Base-by-base conservation (phyloP, 2,888 invertebrate genomes). In the Chaitophorus viminalis region DNA sequence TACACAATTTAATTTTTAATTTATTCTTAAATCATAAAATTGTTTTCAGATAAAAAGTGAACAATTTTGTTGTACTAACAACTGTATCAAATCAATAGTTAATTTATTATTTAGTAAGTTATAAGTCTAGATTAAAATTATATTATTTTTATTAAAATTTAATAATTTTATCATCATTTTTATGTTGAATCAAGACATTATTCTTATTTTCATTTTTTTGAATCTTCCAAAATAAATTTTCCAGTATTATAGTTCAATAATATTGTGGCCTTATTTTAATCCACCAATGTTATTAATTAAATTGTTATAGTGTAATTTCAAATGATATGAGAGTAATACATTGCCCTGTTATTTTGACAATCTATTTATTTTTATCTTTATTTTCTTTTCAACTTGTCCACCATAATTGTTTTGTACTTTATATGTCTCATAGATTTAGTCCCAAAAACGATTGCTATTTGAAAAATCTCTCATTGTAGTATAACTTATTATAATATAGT, bases 281-380 rank as follows among this genome's bases (percentile, higher is more conserved):
- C 68, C 81, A 79, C 65, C 14, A 21, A 79, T 65, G 14, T 79
- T 65, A n/a, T 79, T n/a, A n/a, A n/a, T 82, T 29, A 54, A 46
- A 72, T 31, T 74, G n/a, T 72, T 46, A 54, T 70, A 70, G 29
- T 52, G 5, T 70, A 82, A 68, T 70, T 81, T 21, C 29, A 81
- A 46, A 46, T 6, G 68, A 68, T 60, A 68, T 29, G 3, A 68
- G n/a, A 14, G 21, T 36, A 36, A 72, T 21, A 33, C 25, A n/a
- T 74, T 54, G n/a, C 17, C 33, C 29, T n/a, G 46, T 74, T n/a
- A 36, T 74, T 36, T 1, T 29, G 54, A 74, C 54, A 81, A 82
- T 82, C 74, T 36, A 33, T 82, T 18, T 72, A 54, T 82, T n/a
- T n/a, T n/a, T n/a, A n/a, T n/a, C n/a, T n/a, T 33, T 82, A 33